Evolutionary conservation across 2,113 vertebrate genomes (phyloP).

Genomic region (Phycodurus eques): DNA sequence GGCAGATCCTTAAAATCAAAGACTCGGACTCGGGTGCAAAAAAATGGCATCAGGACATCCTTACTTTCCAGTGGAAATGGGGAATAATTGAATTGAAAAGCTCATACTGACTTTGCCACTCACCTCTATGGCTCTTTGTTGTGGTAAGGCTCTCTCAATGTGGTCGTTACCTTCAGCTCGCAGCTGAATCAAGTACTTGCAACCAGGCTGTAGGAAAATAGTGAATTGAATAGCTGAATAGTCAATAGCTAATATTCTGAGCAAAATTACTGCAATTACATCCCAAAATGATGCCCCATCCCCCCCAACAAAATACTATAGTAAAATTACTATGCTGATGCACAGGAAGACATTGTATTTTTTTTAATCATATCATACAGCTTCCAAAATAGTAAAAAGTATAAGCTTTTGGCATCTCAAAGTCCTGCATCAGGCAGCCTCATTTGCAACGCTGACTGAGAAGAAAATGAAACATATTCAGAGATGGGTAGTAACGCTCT

Average conservation of each 20-base stretch:
- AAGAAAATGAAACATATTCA: too few relatives aligned
- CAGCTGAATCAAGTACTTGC: constrained; percentile 89
- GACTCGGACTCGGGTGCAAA: too few relatives aligned
- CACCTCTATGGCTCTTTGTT: constrained; percentile 86
- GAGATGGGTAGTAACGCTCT: too few relatives aligned
- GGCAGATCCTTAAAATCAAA: too few relatives aligned
- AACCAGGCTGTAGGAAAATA: constrained; percentile 81
- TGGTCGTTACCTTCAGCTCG: constrained; percentile 94
- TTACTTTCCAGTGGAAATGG: background rate
- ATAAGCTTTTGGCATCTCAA: too few relatives aligned
- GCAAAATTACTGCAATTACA: background rate
- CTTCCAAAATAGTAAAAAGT: too few relatives aligned
- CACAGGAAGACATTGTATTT: background rate
- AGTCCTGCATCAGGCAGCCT: too few relatives aligned
- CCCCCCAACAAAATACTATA: background rate
- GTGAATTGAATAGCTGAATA: background rate
- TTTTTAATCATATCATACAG: too few relatives aligned
- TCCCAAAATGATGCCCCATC: background rate
- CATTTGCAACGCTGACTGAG: too few relatives aligned
- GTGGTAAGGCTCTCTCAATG: constrained; percentile 91
- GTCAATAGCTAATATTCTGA: background rate
- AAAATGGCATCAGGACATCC: too few relatives aligned
- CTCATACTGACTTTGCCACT: constrained; percentile 18
- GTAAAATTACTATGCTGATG: background rate
- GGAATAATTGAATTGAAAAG: background rate